These are phyloP conservation scores for Xenops minutus DNA, from an alignment of 2,797 vertebrate genomes.

Conservation along the genomic window DNA sequence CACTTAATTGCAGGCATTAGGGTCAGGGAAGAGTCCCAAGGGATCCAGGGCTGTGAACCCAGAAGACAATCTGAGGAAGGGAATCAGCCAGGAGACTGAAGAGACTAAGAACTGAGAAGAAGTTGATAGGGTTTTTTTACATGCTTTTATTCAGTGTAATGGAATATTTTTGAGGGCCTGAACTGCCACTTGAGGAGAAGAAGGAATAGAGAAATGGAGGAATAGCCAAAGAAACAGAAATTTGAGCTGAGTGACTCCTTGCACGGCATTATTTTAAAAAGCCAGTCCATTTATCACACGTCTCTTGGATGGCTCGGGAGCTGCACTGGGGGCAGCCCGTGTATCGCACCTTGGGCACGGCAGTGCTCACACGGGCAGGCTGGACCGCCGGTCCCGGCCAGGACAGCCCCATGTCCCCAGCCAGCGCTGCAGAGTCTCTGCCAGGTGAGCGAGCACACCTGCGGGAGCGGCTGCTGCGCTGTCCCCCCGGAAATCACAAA, in stretches of 20 bases:
- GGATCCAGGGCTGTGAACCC: not conserved
- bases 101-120: not conserved
- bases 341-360: not conserved
- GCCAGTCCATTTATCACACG: not conserved
- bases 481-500: too few relatives aligned
- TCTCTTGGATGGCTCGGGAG: not conserved
- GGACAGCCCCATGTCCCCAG: not conserved
- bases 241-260: not conserved
- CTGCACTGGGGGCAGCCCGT: not conserved
- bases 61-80: not conserved
- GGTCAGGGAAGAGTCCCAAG: not conserved
- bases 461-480: too few relatives aligned
- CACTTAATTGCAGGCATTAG: not conserved
- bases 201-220: not conserved
- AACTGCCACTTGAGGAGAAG: not conserved
- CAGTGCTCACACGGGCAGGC: not conserved
- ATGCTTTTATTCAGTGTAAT: not conserved
- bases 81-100: not conserved
- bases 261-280: not conserved
- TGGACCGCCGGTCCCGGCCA: not conserved
- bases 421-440: too few relatives aligned
- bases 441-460: too few relatives aligned
- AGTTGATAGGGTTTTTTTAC: accelerated
- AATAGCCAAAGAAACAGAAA: not conserved
- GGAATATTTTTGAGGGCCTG: not conserved